phyloP scores from a whole-genome alignment of 2,797 vertebrate genomes.

The Enteromius trimaculatus region DNA sequence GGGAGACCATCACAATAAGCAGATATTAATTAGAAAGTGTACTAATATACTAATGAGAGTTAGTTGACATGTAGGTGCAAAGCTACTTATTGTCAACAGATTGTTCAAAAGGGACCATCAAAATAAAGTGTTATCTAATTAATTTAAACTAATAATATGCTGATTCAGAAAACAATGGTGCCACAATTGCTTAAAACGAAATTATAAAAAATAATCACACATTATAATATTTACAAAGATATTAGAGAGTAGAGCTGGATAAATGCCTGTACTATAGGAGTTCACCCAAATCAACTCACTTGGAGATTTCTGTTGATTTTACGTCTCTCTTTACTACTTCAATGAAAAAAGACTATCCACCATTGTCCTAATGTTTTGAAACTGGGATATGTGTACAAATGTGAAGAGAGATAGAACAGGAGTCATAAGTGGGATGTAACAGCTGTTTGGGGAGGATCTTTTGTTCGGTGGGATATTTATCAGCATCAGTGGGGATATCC shows the following conservation, averaged over 20 bases:
- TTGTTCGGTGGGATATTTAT: conserved; percentile 96
- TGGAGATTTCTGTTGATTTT: neutral
- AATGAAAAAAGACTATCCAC: conserved; percentile 17
- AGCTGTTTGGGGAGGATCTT: conserved; percentile 81
- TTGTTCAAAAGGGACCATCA: too few relatives aligned
- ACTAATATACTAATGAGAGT: too few relatives aligned
- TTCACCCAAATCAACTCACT: neutral
- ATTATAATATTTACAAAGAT: neutral
- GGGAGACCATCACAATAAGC: too few relatives aligned
- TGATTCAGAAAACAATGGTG: neutral
- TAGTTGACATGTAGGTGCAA: too few relatives aligned
- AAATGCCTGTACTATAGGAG: neutral
- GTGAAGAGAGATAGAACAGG: conserved; percentile 37
- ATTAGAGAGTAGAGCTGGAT: neutral
- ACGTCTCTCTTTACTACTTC: neutral
- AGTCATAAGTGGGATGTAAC: conserved; percentile 51
- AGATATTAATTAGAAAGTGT: too few relatives aligned
- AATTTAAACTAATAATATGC: neutral
- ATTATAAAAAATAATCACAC: neutral
- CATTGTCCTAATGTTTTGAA: conserved; percentile 36
- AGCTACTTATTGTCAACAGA: too few relatives aligned
- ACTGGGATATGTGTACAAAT: conserved; percentile 39
- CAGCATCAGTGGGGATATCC: conserved; percentile 88
- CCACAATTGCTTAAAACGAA: neutral
- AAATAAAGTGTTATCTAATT: too few relatives aligned